Percentiles rank a stretch among this genome's conserved stretches.
phyloP scores from a whole-genome alignment of 2,113 vertebrate species.

The Maccullochella peelii region DNA sequence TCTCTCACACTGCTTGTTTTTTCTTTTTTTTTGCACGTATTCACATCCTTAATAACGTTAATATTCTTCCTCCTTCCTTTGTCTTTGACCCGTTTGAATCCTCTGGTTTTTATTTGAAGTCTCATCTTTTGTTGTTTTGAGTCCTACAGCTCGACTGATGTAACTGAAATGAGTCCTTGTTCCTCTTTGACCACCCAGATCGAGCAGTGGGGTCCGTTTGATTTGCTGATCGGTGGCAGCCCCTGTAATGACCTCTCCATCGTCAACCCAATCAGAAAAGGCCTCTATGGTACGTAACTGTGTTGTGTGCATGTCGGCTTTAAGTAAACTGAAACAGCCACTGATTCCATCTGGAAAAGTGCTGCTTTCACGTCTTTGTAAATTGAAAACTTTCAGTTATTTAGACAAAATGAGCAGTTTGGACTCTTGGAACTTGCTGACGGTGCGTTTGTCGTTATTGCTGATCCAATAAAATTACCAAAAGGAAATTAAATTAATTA shows the following conservation, averaged over 20 bases:
- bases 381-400: too few relatives aligned
- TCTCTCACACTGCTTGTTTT: not conserved
- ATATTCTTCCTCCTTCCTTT: not conserved
- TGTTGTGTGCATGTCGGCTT: not conserved
- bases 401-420: too few relatives aligned
- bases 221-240: slow-evolving; percentile 95
- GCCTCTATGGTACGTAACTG: slow-evolving; percentile 88
- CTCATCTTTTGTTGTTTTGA: too few relatives aligned
- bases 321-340: not conserved
- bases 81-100: not conserved
- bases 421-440: too few relatives aligned
- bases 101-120: too few relatives aligned
- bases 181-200: slow-evolving; percentile 76
- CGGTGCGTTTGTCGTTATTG: too few relatives aligned
- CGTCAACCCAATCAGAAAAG: slow-evolving; percentile 91
- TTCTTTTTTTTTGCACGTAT: not conserved
- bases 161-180: not conserved
- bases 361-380: not conserved
- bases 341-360: not conserved
- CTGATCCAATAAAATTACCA: too few relatives aligned
- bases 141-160: not conserved
- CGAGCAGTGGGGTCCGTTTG: slow-evolving; percentile 93
- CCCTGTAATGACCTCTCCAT: slow-evolving; percentile 93
- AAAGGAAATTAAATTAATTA: not conserved
- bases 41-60: not conserved